Evolutionary conservation across 2,113 vertebrate genomes (phyloP), one percentile per base, ranked within the genome.

Genomic region (Corythoichthys intestinalis): DNA sequence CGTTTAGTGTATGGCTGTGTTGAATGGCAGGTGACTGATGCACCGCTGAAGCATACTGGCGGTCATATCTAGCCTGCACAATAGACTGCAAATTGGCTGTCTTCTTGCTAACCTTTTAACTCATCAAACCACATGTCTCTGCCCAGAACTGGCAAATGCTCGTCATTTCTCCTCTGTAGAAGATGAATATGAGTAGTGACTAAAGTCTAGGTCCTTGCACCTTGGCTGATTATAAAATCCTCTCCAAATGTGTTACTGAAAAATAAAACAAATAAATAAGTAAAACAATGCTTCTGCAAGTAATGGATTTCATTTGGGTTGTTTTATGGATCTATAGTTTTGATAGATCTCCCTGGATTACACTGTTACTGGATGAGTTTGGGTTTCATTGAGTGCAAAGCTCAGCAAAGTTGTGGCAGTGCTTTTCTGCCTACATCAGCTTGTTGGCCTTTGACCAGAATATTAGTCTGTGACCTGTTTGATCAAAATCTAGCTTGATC

Each of bases 71-170:
- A 66, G 74, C 70, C 56, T 83, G 67, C 83, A 86, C 86, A 74
- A 80, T 41, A 48, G 75, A 70, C 78, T 85, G 77, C 88, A 88
- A 89, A 90, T 88, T 87, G 88, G 83, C 87, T 90, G 84, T 90
- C 88, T 86, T 85, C 87, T 44, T 86, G 74, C 81, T 83, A 85
- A 85, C 75, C 81, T 80, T 85, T 87, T 78, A 81, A 78, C 85
- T 87, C 85, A 85, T 89, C 85, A 88, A 85, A 82, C 75, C 83
- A 80, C 71, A 88, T 83, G 46, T 62, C 84, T 83, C 80, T 89
- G 86, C 86, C 83, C 81, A 76, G 70, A 70, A 63, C 72, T 62
- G 77, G 78, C 82, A 75, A 87, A 87, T 87, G 80, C 77, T 72
- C 72, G 84, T 84, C 65, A 77, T 66, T 12, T 67, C 46, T 78